A percentile compares a stretch with the other conserved stretches of the same genome.
phyloP scores from a whole-genome alignment of 2,797 vertebrate genomes.

The Sebastes iracundus region DNA sequence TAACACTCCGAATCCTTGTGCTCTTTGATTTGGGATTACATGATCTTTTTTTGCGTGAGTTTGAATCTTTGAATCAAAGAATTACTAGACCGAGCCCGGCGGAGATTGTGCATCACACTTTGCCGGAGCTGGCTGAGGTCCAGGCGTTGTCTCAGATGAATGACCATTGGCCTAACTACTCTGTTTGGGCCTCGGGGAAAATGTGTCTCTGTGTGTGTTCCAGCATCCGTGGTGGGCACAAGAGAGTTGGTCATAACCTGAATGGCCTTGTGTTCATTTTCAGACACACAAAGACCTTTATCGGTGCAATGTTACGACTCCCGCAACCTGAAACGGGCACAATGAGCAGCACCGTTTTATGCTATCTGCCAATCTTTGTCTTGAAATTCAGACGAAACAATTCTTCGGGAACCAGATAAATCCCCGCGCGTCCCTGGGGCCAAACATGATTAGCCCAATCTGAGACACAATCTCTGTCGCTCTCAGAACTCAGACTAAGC shows the following conservation, averaged over 20 bases:
- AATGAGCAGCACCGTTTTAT: conserved; percentile 21
- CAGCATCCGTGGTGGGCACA: not conserved
- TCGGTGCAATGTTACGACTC: not conserved
- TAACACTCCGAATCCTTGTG: conserved; percentile 60
- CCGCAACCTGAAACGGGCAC: conserved; percentile 35
- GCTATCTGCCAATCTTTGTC: conserved; percentile 57
- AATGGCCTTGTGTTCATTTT: not conserved
- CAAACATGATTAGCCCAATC: conserved; percentile 89
- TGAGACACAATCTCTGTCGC: conserved; percentile 79
- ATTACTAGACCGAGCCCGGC: conserved; percentile 34
- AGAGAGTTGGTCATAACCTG: not conserved
- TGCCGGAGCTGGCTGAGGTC: conserved; percentile 46
- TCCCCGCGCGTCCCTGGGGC: conserved; percentile 81
- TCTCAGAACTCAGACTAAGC: conserved; percentile 73
- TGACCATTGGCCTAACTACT: conserved; percentile 57
- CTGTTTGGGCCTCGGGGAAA: conserved; percentile 45
- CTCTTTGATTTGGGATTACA: conserved; percentile 67
- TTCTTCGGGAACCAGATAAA: conserved; percentile 82
- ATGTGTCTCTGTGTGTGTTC: not conserved
- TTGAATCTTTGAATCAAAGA: conserved; percentile 64
- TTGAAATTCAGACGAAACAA: conserved; percentile 62
- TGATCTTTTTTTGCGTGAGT: conserved; percentile 50
- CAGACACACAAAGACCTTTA: conserved; percentile 13
- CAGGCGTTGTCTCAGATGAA: conserved; percentile 66
- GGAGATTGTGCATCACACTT: conserved; percentile 53